Evolutionary conservation across 2,888 invertebrate species (phyloP).

Genomic region (Ichneumon xanthorius): DNA sequence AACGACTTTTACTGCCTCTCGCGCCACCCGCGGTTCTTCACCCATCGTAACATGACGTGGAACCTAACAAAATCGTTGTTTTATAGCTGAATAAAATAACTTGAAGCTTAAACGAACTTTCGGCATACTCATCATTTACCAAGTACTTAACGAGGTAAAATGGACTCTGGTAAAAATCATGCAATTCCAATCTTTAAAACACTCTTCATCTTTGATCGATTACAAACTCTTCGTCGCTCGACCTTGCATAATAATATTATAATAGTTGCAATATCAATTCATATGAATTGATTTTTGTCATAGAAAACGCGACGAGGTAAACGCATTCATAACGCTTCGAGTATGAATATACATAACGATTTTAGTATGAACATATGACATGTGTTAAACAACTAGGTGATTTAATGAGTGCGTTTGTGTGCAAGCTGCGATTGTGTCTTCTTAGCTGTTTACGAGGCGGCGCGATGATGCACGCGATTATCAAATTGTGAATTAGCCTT

Average conservation of each 20-base stretch:
- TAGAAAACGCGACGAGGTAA: constrained; percentile 30
- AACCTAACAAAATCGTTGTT: background rate
- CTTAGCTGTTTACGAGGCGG: constrained; percentile 43
- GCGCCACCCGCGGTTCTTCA: constrained; percentile 47
- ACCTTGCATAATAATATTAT: constrained; percentile 14
- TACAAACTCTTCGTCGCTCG: constrained; percentile 39
- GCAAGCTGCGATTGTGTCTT: constrained; percentile 43
- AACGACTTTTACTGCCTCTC: constrained; percentile 10
- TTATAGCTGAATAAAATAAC: background rate
- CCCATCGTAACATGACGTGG: constrained; percentile 28
- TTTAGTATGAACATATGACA: no score
- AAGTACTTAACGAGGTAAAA: background rate
- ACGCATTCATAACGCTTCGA: constrained; percentile 12
- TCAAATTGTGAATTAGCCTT: background rate
- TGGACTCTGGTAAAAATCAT: background rate
- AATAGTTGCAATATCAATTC: constrained; percentile 60
- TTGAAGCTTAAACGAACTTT: background rate
- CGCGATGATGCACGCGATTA: constrained; percentile 55
- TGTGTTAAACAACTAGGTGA: constrained; percentile 13
- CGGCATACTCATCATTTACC: background rate
- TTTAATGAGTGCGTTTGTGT: constrained; percentile 12
- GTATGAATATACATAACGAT: no score
- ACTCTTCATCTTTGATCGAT: background rate
- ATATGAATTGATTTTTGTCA: constrained; percentile 51
- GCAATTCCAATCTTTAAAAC: background rate